Percentiles rank a stretch among this genome's conserved stretches.
These are phyloP conservation scores for Pogoniulus pusillus DNA, from an alignment of 2,797 vertebrate genomes.

Conservation along the genomic window DNA sequence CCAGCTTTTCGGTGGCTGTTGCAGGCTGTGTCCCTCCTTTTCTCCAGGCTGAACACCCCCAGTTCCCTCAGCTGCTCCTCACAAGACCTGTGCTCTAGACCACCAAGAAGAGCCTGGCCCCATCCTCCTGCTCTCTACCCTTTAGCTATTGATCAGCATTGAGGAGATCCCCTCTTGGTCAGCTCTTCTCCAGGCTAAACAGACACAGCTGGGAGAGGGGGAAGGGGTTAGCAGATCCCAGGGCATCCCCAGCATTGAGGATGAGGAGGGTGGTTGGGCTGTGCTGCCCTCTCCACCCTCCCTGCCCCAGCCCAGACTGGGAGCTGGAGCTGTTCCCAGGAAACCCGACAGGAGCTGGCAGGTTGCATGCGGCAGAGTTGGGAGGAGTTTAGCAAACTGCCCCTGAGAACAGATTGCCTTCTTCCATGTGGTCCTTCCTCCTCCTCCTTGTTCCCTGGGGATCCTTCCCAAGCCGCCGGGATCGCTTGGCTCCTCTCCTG, in stretches of 20 bases:
- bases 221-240: not conserved
- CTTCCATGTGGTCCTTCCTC: not conserved
- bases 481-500: not conserved
- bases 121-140: too few relatives aligned
- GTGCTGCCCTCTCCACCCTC: not conserved
- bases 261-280: not conserved
- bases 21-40: too few relatives aligned
- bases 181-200: too few relatives aligned
- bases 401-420: not conserved
- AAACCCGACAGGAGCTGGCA: not conserved
- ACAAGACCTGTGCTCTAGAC: too few relatives aligned
- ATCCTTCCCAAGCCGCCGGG: not conserved
- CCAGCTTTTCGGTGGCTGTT: too few relatives aligned
- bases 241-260: accelerated
- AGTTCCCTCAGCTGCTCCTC: too few relatives aligned
- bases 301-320: not conserved
- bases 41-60: too few relatives aligned
- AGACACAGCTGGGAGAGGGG: not conserved
- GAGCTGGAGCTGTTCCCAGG: not conserved
- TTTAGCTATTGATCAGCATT: too few relatives aligned
- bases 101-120: too few relatives aligned
- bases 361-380: not conserved
- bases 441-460: not conserved
- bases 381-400: not conserved
- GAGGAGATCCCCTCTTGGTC: too few relatives aligned